Evolutionary conservation across 2,888 invertebrate species (phyloP).

Genomic region (Apamea monoglypha): DNA sequence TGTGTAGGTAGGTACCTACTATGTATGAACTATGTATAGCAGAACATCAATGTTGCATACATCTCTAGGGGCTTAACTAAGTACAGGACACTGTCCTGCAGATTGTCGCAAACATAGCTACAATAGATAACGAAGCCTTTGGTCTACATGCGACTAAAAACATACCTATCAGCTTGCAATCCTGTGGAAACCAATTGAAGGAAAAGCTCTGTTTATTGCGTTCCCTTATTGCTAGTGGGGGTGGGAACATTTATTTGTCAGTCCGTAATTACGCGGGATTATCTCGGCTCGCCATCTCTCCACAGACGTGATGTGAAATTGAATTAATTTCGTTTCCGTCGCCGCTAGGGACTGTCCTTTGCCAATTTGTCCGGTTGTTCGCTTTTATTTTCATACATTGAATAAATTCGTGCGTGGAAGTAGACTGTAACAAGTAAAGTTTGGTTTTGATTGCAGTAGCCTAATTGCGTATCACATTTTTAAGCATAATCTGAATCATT

Average conservation of each 20-base stretch:
- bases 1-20: background rate
- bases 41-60: too few species aligned
- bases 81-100: background rate
- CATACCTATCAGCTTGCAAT: background rate
- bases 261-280: conserved; percentile 76
- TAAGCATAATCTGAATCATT: background rate
- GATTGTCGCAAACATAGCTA: background rate
- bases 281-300: conserved; percentile 69
- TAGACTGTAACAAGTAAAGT: background rate
- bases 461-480: background rate
- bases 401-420: conserved; percentile 4
- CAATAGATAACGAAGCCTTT: background rate
- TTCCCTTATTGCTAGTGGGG: conserved; percentile 34
- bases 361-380: conserved; percentile 31
- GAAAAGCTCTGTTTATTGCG: conserved; percentile 42
- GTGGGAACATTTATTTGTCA: conserved; percentile 62
- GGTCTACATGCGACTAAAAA: background rate
- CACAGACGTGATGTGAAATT: conserved; percentile 74
- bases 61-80: background rate
- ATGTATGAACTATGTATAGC: background rate
- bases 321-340: conserved; percentile 63
- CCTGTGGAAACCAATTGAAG: conserved; percentile 31
- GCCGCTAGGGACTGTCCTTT: conserved; percentile 23
- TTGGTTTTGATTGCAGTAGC: background rate
- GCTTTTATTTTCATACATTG: conserved; percentile 19